Conservation (phyloP, 35 echinoderm and acorn worm species). For the Stichopus chloronotus region DNA sequence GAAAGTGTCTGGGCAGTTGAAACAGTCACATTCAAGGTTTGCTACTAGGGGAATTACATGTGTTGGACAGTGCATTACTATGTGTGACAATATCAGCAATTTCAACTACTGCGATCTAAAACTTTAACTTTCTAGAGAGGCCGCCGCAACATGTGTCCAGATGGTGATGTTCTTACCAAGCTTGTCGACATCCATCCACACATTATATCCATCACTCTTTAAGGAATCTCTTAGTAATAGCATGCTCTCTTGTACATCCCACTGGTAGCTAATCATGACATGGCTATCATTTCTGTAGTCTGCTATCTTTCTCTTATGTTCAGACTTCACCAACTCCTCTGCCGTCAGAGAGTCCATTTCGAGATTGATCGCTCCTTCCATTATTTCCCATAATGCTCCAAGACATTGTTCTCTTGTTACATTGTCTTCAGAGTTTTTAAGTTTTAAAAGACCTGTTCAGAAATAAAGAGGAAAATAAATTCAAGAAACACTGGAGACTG, state of each 20-base stretch:
- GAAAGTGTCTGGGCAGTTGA: no score
- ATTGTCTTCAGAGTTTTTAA: slow-evolving; percentile 10
- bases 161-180: slow-evolving; percentile 67
- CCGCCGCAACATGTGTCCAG: no score
- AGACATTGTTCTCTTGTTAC: slow-evolving; percentile 34
- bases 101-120: no score
- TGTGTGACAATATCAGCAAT: no score
- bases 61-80: no score
- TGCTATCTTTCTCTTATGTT: not conserved
- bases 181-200: slow-evolving; percentile 98
- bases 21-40: no score
- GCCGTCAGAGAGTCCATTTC: not conserved
- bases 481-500: not conserved
- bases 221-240: slow-evolving; percentile 75
- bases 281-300: slow-evolving; percentile 35
- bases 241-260: slow-evolving; percentile 88
- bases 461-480: not conserved
- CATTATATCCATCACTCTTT: slow-evolving; percentile 68
- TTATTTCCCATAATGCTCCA: slow-evolving; percentile 92
- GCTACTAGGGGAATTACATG: no score
- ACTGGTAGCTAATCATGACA: slow-evolving; percentile 99
- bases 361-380: not conserved
- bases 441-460: slow-evolving; percentile 1
- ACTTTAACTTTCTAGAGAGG: no score
- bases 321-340: not conserved